These are phyloP conservation scores for Microctenopoma stevenorrisi DNA, from an alignment of 2,797 vertebrate species.

Conservation along the genomic window DNA sequence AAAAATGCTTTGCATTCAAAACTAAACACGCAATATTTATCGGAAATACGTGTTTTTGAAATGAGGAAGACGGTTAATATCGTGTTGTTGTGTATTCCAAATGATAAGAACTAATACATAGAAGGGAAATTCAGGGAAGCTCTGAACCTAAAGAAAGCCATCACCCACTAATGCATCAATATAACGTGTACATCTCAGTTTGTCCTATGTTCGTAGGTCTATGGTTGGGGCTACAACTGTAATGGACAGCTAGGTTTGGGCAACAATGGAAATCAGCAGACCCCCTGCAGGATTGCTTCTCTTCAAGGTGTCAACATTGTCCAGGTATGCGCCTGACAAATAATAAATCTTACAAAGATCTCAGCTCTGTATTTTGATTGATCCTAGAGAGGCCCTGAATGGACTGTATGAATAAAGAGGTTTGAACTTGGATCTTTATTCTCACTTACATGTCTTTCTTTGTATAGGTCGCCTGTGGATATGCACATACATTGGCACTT, in stretches of 20 bases:
- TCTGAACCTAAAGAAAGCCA: not conserved
- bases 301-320: slow-evolving; percentile 92
- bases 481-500: slow-evolving; percentile 95
- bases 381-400: too few species aligned
- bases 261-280: slow-evolving; percentile 95
- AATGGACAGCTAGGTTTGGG: slow-evolving; percentile 97
- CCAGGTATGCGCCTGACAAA: slow-evolving; percentile 82
- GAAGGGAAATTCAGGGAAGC: not conserved
- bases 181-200: not conserved
- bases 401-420: too few species aligned
- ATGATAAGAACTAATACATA: not conserved
- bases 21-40: not conserved
- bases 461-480: slow-evolving; percentile 93
- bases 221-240: slow-evolving; percentile 99
- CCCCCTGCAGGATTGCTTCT: slow-evolving; percentile 93
- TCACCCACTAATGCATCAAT: not conserved
- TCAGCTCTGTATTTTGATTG: not conserved
- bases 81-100: not conserved
- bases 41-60: not conserved
- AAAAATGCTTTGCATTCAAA: not conserved
- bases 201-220: slow-evolving; percentile 83
- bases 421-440: not conserved
- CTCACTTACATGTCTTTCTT: not conserved
- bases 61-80: not conserved
- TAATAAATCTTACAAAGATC: not conserved